Percentiles rank a stretch among this genome's conserved stretches.
phyloP scores from a whole-genome alignment of 2,888 invertebrate genomes.

The Stictocephala bisonia region DNA sequence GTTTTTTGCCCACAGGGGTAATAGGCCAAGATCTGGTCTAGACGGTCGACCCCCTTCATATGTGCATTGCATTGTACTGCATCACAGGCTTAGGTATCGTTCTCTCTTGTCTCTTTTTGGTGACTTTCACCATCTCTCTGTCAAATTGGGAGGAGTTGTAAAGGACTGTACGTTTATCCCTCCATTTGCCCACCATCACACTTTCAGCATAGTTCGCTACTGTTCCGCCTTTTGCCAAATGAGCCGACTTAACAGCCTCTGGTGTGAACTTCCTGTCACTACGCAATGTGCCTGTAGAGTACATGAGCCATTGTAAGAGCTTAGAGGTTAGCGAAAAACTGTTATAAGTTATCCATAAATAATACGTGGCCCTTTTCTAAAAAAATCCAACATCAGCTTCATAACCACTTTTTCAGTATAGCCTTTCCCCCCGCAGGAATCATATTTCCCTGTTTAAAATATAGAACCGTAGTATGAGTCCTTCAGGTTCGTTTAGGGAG shows the following conservation, averaged over 20 bases:
- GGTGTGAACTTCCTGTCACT: not conserved
- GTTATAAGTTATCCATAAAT: constrained; percentile 34
- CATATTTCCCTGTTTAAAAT: constrained; percentile 57
- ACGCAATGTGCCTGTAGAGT: constrained; percentile 11
- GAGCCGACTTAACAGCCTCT: not conserved
- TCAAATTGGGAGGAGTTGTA: constrained; percentile 44
- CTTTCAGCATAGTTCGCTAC: not conserved
- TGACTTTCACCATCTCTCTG: constrained; percentile 23
- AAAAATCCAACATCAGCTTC: constrained; percentile 46
- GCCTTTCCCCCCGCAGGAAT: constrained; percentile 52
- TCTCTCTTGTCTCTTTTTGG: constrained; percentile 32
- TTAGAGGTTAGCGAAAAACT: not conserved
- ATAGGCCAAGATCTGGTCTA: constrained; percentile 47
- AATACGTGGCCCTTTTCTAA: constrained; percentile 51
- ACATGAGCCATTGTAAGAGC: not conserved
- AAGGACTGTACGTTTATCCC: constrained; percentile 46
- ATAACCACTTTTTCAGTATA: constrained; percentile 48
- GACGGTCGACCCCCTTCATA: constrained; percentile 45
- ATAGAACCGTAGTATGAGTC: constrained; percentile 58
- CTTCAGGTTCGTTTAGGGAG: constrained; percentile 62
- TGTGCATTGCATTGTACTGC: constrained; percentile 41
- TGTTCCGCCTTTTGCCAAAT: constrained; percentile 46
- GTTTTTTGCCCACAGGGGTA: too few species aligned
- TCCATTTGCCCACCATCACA: constrained; percentile 43
- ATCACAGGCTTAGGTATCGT: constrained; percentile 33